A percentile compares a stretch with the other conserved stretches of the same genome.
These are phyloP conservation scores for Tyrannus savana DNA, from an alignment of 2,113 vertebrate species.

Conservation along the genomic window DNA sequence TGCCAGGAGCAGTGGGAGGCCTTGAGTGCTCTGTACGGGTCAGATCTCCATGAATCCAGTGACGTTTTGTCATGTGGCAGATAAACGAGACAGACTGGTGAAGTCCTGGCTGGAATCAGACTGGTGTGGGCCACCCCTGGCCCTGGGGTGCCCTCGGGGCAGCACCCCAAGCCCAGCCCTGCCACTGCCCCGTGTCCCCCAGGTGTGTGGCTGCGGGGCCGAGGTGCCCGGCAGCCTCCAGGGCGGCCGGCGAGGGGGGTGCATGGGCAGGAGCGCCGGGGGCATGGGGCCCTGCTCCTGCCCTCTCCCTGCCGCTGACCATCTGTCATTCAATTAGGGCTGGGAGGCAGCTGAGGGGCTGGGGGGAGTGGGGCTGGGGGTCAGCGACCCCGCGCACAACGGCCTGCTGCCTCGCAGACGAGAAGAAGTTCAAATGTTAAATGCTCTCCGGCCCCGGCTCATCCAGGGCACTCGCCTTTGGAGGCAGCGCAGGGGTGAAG, in stretches of 20 bases:
- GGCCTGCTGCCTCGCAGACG: slow-evolving; percentile 76
- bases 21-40: rapidly evolving
- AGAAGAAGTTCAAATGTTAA: slow-evolving; percentile 84
- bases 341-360: slow-evolving; percentile 79
- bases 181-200: not conserved
- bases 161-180: rapidly evolving
- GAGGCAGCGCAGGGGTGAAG: slow-evolving; percentile 68
- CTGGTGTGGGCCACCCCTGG: not conserved
- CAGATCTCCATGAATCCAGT: rapidly evolving
- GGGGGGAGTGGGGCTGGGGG: slow-evolving; percentile 69
- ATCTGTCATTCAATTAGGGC: slow-evolving; percentile 88
- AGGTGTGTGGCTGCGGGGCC: rapidly evolving
- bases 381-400: slow-evolving; percentile 81
- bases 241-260: not conserved
- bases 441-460: slow-evolving; percentile 70
- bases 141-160: not conserved
- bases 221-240: not conserved
- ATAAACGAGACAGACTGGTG: not conserved
- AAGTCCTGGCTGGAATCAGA: too few relatives aligned
- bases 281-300: slow-evolving; percentile 19
- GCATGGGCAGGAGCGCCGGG: not conserved
- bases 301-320: slow-evolving; percentile 77
- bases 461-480: slow-evolving; percentile 55
- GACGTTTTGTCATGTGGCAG: not conserved
- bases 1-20: not conserved